These are phyloP conservation scores for Pterocles burchelli DNA, from an alignment of 2,113 vertebrate genomes.

Conservation along the genomic window DNA sequence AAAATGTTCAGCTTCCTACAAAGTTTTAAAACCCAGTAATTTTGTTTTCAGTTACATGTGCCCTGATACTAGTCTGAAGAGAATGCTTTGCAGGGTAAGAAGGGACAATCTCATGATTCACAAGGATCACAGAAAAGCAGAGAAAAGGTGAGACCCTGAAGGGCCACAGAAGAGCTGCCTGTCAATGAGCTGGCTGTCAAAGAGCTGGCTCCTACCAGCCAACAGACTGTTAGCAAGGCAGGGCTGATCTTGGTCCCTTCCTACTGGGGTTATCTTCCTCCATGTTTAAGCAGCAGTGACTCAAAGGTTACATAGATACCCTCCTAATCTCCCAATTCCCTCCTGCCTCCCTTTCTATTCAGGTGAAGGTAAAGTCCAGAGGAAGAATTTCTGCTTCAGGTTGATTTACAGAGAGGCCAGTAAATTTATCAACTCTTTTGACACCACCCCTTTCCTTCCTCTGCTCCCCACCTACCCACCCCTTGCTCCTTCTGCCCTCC, in stretches of 20 bases:
- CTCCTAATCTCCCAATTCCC: conserved; percentile 10
- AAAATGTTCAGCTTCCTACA: neutral
- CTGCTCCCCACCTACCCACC: neutral
- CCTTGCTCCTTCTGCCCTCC: neutral
- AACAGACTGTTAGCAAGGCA: neutral
- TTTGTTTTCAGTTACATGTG: neutral
- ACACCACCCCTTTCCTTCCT: conserved; percentile 56
- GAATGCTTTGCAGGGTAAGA: neutral
- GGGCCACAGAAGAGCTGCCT: neutral
- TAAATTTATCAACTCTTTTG: conserved; percentile 63
- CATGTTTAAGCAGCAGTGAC: neutral
- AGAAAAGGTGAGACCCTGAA: neutral
- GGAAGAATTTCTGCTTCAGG: conserved; percentile 69
- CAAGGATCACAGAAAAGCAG: neutral
- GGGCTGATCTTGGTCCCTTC: neutral
- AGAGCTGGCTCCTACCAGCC: neutral
- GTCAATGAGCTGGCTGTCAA: neutral
- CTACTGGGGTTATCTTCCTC: neutral
- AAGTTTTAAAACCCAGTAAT: neutral
- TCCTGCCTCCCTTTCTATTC: conserved; percentile 57
- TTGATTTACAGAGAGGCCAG: conserved; percentile 65
- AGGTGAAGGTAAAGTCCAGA: conserved; percentile 68
- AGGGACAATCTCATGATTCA: neutral
- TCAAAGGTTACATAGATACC: neutral
- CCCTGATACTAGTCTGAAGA: neutral